Conservation (phyloP, 2,888 invertebrate species). For the Drosophila fungiperda region DNA sequence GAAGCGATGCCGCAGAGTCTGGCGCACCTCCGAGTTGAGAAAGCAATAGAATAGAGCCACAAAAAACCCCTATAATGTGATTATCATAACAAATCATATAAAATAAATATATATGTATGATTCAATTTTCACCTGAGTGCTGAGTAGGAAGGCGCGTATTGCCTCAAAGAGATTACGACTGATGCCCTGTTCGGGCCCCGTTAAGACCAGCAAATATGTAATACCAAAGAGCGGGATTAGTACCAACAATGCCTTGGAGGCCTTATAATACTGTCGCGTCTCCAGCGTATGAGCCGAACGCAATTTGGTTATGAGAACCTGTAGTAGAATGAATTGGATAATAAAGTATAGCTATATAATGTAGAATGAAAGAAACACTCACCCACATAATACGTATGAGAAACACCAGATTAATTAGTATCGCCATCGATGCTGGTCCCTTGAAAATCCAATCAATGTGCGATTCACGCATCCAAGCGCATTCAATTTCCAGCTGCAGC, state of each 20-base stretch:
- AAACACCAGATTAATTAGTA: conserved; percentile 92
- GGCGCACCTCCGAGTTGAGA: conserved; percentile 95
- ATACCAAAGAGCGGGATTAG: conserved; percentile 96
- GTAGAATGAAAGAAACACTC: conserved; percentile 79
- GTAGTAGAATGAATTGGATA: conserved; percentile 17
- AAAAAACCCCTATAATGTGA: conserved; percentile 90
- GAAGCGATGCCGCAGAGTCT: conserved; percentile 92
- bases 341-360: background rate
- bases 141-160: conserved; percentile 92
- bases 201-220: conserved; percentile 94
- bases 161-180: conserved; percentile 91
- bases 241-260: conserved; percentile 95
- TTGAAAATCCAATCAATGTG: conserved; percentile 95
- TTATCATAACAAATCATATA: background rate
- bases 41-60: conserved; percentile 97
- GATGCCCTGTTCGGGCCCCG: conserved; percentile 91
- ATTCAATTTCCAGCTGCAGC: conserved; percentile 86
- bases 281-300: conserved; percentile 95
- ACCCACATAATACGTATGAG: conserved; percentile 95
- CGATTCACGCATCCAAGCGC: conserved; percentile 92
- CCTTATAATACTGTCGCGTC: conserved; percentile 95
- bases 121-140: conserved; percentile 91
- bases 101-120: background rate
- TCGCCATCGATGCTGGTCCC: conserved; percentile 91
- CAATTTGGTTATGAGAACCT: conserved; percentile 97